phyloP scores from a whole-genome alignment of 2,797 vertebrate genomes.

The Chloroceryle amazona region DNA sequence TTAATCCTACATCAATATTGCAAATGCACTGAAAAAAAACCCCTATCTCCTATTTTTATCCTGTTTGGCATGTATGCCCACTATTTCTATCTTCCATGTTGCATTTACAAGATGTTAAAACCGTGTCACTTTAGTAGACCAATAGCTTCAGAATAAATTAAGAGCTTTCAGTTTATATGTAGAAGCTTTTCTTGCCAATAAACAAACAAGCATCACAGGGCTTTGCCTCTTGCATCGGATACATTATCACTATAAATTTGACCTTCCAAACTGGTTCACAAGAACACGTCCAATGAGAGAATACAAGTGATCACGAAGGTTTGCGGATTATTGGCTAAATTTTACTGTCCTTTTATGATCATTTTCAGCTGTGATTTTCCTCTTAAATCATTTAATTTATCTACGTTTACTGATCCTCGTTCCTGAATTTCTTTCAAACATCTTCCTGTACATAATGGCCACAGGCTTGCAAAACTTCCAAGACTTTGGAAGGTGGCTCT shows the following conservation, averaged over 20 bases:
- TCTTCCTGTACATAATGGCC: neutral
- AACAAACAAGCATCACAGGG: neutral
- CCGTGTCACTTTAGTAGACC: neutral
- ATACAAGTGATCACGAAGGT: neutral
- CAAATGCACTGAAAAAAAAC: neutral
- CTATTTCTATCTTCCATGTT: neutral
- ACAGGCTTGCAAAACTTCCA: too few species aligned
- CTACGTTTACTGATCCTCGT: neutral
- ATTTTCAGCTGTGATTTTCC: neutral
- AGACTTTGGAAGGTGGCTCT: neutral
- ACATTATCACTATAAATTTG: neutral
- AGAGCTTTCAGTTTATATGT: neutral
- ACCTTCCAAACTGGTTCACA: neutral
- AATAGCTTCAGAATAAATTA: neutral
- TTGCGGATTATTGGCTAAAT: neutral
- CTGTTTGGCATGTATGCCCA: neutral
- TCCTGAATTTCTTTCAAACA: neutral
- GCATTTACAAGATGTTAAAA: neutral
- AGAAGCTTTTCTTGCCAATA: neutral
- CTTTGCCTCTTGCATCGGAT: neutral
- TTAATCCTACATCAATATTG: neutral
- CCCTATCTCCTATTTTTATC: neutral
- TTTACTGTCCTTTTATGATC: neutral
- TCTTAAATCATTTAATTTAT: neutral
- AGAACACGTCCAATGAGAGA: neutral